These are phyloP conservation scores for Xiphorhynchus elegans DNA, from an alignment of 2,113 vertebrate species.

Conservation along the genomic window DNA sequence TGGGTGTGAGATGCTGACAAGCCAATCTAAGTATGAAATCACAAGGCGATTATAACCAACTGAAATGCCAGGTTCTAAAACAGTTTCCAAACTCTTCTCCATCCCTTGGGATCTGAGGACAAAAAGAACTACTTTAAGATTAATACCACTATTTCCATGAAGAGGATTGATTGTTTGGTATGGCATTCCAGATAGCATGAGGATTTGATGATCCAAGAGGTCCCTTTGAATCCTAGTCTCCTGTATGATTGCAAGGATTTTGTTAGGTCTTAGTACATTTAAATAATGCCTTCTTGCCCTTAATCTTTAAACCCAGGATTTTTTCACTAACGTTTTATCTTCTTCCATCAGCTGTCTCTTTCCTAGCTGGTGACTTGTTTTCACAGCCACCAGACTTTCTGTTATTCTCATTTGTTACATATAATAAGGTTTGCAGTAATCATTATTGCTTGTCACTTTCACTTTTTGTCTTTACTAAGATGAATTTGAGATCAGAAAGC, in stretches of 20 bases:
- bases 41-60: neutral
- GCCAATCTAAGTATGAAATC: neutral
- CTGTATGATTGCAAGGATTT: neutral
- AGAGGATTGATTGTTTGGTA: neutral
- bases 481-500: neutral
- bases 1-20: neutral
- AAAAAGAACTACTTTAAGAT: neutral
- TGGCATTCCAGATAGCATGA: neutral
- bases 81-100: neutral
- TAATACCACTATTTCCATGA: neutral
- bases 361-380: neutral
- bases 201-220: neutral
- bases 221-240: neutral
- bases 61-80: neutral
- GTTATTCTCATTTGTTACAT: neutral
- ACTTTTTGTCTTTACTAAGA: neutral
- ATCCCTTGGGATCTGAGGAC: neutral
- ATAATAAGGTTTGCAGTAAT: neutral
- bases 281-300: conserved; percentile 40
- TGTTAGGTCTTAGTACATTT: neutral
- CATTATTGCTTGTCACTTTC: neutral
- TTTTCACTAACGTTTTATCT: conserved; percentile 28
- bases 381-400: neutral
- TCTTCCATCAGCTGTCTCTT: neutral
- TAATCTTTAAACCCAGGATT: conserved; percentile 32